Base-by-base conservation (phyloP, 2,888 invertebrate species). In the Synanthedon andrenaeformis region DNA sequence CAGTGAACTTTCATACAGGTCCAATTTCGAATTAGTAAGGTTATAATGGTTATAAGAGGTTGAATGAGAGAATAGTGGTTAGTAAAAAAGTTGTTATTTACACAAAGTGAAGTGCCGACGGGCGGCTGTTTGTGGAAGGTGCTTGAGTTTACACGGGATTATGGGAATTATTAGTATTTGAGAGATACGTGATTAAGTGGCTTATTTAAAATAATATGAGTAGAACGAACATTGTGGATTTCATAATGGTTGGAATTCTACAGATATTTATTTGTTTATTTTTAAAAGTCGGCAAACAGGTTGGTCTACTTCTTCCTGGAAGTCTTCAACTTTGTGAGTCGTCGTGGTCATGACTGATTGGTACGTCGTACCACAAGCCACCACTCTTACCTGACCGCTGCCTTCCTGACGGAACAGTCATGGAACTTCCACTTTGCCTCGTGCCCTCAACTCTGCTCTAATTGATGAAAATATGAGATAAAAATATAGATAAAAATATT, bases 1-100 rank as follows among this genome's bases (percentile, higher is more conserved):
- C 35, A 10, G 6, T 35, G 10, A 35, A 8, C 8, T 6, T 2
- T 28, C 28, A 1, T 13, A 42, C 45, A 45, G 45, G n/a, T 6
- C n/a, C n/a, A 8, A 6, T 45, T 45, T 12, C 13, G 14, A 45
- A 6, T n/a, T 45, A 45, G 45, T 45, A 45, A 45, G 11, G 45
- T 8, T 13, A 45, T 45, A 45, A 13, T 45, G 8, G 35, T n/a
- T 11, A 14, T 45, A 13, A 45, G 2, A 45, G 45, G 10, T 45
- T 45, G n/a, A 45, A 14, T 45, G 11, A 45, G 45, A 45, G 45
- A n/a, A 49, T 50, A 51, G 50, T 45, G 42, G 50, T 49, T 45
- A 6, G 42, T 55, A 51, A 58, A 60, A 60, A 60, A 55, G 53
- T 55, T 53, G 42, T 59, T 60, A 57, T 65, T 63, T 63, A 61